Conservation (phyloP, 2,797 vertebrate species). For the Champsocephalus gunnari region DNA sequence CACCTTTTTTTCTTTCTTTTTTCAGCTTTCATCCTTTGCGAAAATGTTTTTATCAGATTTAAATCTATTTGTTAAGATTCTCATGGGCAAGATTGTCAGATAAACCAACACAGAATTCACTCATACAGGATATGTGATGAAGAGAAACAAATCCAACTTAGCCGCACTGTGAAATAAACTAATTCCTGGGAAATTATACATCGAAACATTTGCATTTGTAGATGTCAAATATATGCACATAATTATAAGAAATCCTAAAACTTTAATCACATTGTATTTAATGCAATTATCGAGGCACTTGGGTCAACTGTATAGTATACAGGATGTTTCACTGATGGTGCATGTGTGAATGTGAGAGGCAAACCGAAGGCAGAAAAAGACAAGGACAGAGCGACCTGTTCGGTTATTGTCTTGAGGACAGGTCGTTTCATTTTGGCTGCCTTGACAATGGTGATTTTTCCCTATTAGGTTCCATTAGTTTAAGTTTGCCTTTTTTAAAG, state of each 20-base stretch:
- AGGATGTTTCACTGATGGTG: not conserved
- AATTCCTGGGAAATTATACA: constrained; percentile 5
- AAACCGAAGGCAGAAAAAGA: constrained; percentile 38
- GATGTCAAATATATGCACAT: constrained; percentile 12
- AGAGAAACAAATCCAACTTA: not conserved
- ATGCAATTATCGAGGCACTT: constrained; percentile 2
- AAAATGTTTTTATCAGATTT: not conserved
- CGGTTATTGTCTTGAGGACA: constrained; percentile 36
- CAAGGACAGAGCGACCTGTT: constrained; percentile 58
- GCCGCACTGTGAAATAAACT: not conserved
- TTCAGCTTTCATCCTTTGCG: too few relatives aligned
- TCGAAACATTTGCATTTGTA: not conserved
- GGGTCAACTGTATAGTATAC: not conserved
- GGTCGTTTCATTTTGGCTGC: constrained; percentile 44
- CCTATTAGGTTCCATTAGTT: constrained; percentile 65
- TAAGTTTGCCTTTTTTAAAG: constrained; percentile 50
- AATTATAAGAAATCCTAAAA: not conserved
- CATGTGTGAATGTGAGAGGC: constrained; percentile 2
- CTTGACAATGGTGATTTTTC: constrained; percentile 60
- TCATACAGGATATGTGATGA: not conserved
- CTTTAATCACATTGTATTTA: constrained; percentile 2
- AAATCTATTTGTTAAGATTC: constrained; percentile 18
- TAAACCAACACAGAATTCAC: constrained; percentile 11
- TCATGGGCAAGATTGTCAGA: constrained; percentile 7
- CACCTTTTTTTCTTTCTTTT: not conserved